Conservation (phyloP, 2,797 vertebrate species). For the Helostoma temminkii region DNA sequence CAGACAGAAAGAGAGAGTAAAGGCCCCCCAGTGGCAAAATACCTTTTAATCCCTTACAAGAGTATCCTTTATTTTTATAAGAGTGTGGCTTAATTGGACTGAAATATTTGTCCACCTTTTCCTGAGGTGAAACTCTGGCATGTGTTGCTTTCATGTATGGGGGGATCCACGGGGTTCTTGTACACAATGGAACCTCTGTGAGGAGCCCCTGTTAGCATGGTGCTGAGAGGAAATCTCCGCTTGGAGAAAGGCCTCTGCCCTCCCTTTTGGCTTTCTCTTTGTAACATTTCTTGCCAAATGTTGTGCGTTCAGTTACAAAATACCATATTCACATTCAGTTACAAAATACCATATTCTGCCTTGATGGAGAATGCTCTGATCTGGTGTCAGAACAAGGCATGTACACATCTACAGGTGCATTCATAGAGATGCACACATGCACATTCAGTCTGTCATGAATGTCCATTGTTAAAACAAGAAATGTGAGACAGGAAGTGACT, state of each 20-base stretch:
- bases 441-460: neutral
- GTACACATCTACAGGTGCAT: neutral
- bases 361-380: conserved; percentile 3
- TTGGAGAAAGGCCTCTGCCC: conserved; percentile 74
- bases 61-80: conserved; percentile 74
- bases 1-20: conserved; percentile 49
- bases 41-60: conserved; percentile 74
- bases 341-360: conserved; percentile 4
- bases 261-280: conserved; percentile 57
- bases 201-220: conserved; percentile 79
- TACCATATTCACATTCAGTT: conserved; percentile 34
- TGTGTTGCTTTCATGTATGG: conserved; percentile 84
- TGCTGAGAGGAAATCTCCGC: conserved; percentile 79
- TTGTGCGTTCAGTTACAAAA: too few relatives aligned
- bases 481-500: conserved; percentile 34
- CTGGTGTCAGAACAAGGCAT: conserved; percentile 4
- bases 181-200: conserved; percentile 87
- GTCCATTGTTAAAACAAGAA: conserved; percentile 22
- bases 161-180: conserved; percentile 71
- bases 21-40: conserved; percentile 61
- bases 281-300: conserved; percentile 23
- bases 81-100: conserved; percentile 75
- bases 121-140: conserved; percentile 80
- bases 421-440: neutral
- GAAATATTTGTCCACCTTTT: conserved; percentile 83